Conservation (phyloP, 2,797 vertebrate species). For the Hylomyscus alleni region DNA sequence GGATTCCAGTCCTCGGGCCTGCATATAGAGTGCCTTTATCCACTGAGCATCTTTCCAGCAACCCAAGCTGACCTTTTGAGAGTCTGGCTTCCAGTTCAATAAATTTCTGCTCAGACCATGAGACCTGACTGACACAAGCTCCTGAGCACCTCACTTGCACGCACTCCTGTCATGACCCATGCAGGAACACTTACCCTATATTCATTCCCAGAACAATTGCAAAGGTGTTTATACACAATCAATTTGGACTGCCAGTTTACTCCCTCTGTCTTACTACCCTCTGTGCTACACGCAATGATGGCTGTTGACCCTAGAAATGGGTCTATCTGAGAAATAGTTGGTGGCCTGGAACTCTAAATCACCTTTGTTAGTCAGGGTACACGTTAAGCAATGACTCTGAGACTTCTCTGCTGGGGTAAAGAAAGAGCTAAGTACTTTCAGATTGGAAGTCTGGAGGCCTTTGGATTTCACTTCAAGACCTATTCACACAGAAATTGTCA, state of each 20-base stretch:
- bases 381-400: background rate
- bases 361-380: background rate
- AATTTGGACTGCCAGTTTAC: too few relatives aligned
- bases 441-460: background rate
- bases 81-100: background rate
- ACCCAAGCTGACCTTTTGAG: background rate
- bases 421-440: background rate
- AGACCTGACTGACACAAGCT: background rate
- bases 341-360: too few relatives aligned
- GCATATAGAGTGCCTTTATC: background rate
- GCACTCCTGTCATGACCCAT: background rate
- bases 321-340: too few relatives aligned
- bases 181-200: background rate
- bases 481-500: too few relatives aligned
- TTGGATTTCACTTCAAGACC: too few relatives aligned
- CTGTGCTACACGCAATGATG: too few relatives aligned
- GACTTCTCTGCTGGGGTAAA: background rate
- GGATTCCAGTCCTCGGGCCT: too few relatives aligned
- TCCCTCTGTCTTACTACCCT: background rate
- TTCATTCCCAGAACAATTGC: background rate
- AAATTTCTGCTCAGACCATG: too few relatives aligned
- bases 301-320: too few relatives aligned
- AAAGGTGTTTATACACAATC: background rate
- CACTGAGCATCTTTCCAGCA: background rate
- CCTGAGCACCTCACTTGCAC: too few relatives aligned